phyloP scores from a whole-genome alignment of 2,113 vertebrate genomes.

The Lethenteron reissneri region DNA sequence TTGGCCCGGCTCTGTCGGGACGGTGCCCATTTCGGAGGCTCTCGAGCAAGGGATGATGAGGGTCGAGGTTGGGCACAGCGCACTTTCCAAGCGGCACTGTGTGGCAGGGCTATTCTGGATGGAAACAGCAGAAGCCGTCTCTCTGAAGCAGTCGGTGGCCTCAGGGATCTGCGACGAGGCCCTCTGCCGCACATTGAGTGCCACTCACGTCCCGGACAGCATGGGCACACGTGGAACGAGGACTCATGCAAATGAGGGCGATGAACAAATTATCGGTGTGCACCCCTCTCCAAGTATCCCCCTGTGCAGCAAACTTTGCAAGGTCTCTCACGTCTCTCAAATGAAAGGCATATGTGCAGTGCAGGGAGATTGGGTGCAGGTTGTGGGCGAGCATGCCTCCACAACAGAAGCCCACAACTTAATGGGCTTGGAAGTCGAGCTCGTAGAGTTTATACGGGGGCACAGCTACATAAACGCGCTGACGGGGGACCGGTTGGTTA shows the following conservation, averaged over 20 bases:
- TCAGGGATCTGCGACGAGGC: conserved; percentile 26
- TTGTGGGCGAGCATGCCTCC: no score
- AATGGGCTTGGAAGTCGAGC: conserved; percentile 16
- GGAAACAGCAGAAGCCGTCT: conserved; percentile 32
- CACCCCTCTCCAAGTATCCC: no score
- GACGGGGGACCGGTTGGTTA: conserved; percentile 44
- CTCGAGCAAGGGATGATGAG: conserved; percentile 54
- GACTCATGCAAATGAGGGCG: no score
- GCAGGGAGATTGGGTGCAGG: no score
- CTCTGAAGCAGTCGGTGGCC: conserved; percentile 30
- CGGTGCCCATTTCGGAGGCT: conserved; percentile 37
- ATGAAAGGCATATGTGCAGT: no score
- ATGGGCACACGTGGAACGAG: conserved; percentile 14
- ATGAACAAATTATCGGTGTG: no score
- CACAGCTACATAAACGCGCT: conserved; percentile 54
- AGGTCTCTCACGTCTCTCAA: no score
- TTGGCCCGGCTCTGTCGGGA: conserved; percentile 60
- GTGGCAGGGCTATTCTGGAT: conserved; percentile 42
- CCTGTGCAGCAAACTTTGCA: no score
- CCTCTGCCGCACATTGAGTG: conserved; percentile 25
- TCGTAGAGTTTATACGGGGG: conserved; percentile 45
- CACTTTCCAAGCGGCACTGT: conserved; percentile 32
- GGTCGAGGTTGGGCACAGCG: conserved; percentile 30
- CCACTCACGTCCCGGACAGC: conserved; percentile 35
- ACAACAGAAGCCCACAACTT: conserved; percentile 11